Conservation (phyloP, 2,113 vertebrate genomes). For the Recurvirostra avosetta region DNA sequence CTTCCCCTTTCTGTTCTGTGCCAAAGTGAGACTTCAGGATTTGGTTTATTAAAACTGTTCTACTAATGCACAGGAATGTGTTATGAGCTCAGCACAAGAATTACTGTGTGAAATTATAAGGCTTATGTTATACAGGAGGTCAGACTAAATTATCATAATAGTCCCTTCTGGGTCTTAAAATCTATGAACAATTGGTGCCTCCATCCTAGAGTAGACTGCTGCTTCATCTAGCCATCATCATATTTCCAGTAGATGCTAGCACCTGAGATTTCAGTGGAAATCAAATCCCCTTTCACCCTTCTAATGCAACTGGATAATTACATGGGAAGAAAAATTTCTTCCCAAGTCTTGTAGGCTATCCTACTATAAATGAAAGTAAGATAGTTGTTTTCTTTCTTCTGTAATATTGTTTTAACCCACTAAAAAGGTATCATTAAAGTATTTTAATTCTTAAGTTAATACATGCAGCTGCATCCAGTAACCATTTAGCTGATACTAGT, state of each 20-base stretch:
- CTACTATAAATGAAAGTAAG: not conserved
- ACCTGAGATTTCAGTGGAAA: constrained; percentile 22
- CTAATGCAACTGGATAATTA: constrained; percentile 20
- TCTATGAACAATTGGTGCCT: not conserved
- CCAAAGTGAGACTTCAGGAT: not conserved
- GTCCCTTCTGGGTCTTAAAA: constrained; percentile 36
- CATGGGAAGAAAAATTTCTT: not conserved
- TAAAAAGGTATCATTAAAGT: not conserved
- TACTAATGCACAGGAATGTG: constrained; percentile 13
- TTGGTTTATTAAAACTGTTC: not conserved
- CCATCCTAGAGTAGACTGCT: not conserved
- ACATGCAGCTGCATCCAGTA: not conserved
- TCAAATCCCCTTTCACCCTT: constrained; percentile 4
- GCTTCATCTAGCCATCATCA: not conserved
- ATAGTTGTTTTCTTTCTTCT: not conserved
- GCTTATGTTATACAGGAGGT: not conserved
- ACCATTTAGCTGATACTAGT: not conserved
- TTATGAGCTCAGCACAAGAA: not conserved
- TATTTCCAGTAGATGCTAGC: not conserved
- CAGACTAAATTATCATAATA: constrained; percentile 45
- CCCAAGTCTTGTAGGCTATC: not conserved
- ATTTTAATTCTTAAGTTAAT: not conserved
- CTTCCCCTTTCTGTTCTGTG: not conserved
- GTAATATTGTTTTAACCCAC: not conserved
- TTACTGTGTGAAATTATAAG: constrained; percentile 26